Conservation (phyloP, 2,113 vertebrate genomes). For the Sceloporus undulatus region DNA sequence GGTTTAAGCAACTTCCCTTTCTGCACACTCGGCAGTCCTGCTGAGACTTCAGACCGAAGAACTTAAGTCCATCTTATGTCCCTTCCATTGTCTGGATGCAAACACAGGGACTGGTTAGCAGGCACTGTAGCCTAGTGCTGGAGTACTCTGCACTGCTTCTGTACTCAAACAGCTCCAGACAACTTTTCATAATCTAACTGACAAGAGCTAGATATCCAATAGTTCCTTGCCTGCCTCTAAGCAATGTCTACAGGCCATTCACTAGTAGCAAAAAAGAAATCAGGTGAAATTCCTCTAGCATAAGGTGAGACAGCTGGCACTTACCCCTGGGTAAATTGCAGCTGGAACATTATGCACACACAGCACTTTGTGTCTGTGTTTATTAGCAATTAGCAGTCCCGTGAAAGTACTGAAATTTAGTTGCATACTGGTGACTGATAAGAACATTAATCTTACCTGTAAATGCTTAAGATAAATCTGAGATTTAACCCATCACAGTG, state of each 20-base stretch:
- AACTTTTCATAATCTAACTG: neutral
- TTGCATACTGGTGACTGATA: neutral
- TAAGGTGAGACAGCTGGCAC: neutral
- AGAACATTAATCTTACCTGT: constrained; percentile 6
- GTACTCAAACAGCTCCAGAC: constrained; percentile 3
- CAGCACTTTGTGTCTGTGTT: neutral
- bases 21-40: too few relatives aligned
- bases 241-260: neutral
- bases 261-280: neutral
- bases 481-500: neutral
- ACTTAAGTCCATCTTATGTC: too few relatives aligned
- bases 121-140: neutral
- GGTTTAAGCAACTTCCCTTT: too few relatives aligned
- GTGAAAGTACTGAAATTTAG: neutral
- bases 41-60: too few relatives aligned
- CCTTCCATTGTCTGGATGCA: too few relatives aligned
- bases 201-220: neutral
- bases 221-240: neutral
- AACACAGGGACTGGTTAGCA: too few relatives aligned
- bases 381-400: constrained; percentile 5
- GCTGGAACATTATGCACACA: neutral
- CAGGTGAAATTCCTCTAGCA: neutral
- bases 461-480: constrained; percentile 32
- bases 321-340: constrained; percentile 5
- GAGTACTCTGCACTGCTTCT: constrained; percentile 24